A percentile compares a stretch with the other conserved stretches of the same genome.
phyloP scores from a whole-genome alignment of 2,113 vertebrate genomes.

The Strix uralensis region DNA sequence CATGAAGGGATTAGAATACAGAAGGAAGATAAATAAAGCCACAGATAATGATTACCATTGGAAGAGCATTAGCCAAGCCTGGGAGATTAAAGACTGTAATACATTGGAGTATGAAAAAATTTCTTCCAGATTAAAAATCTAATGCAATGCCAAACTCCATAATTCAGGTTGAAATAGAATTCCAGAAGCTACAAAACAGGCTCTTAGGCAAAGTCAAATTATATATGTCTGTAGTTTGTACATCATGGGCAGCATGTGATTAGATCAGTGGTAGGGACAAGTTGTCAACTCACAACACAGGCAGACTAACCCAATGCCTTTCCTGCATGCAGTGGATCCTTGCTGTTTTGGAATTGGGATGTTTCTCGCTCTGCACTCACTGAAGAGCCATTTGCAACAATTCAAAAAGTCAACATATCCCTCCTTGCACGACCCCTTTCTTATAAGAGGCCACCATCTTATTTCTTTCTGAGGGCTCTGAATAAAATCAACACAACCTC shows the following conservation, averaged over 20 bases:
- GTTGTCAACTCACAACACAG: background rate
- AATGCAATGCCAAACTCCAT: background rate
- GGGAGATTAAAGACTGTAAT: background rate
- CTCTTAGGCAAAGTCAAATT: background rate
- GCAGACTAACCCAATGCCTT: background rate
- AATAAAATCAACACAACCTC: background rate
- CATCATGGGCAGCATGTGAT: background rate
- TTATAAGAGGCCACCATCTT: background rate
- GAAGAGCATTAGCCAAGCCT: background rate
- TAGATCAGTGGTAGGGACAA: background rate
- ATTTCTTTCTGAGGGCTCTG: background rate
- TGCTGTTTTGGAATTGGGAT: background rate
- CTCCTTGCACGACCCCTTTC: background rate
- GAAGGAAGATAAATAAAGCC: conserved; percentile 14
- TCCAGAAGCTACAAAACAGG: background rate
- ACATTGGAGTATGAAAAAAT: background rate
- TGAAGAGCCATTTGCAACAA: background rate
- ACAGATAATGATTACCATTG: conserved; percentile 6
- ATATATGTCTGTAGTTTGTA: background rate
- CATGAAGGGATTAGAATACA: background rate
- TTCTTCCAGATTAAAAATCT: background rate
- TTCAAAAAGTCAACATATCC: background rate
- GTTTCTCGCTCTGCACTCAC: background rate
- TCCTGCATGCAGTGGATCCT: rapidly evolving
- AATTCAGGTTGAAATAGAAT: background rate